Percentiles rank a stretch among this genome's conserved stretches.
Conservation (phyloP, 2,113 vertebrate genomes). For the Antennarius striatus region DNA sequence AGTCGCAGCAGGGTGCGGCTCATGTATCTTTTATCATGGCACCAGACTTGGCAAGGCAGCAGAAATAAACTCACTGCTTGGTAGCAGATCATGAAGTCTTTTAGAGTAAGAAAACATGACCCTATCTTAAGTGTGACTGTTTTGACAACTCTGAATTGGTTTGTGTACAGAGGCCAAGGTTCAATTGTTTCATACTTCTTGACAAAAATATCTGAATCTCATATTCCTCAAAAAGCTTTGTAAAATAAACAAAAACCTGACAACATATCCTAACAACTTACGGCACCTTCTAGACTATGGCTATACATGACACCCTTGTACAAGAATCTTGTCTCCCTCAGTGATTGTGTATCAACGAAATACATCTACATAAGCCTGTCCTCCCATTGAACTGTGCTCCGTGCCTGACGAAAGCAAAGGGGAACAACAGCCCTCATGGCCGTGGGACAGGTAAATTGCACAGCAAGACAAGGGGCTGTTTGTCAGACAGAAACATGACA, state of each 20-base stretch:
- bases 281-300: not conserved
- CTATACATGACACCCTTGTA: constrained; percentile 51
- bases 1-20: constrained; percentile 68
- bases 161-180: not conserved
- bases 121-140: not conserved
- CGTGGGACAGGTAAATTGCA: constrained; percentile 71
- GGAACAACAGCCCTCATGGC: constrained; percentile 73
- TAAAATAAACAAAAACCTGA: constrained; percentile 46
- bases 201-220: constrained; percentile 17
- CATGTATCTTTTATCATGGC: constrained; percentile 47
- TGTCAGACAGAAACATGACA: constrained; percentile 73
- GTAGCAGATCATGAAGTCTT: not conserved
- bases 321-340: constrained; percentile 26
- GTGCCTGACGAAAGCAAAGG: constrained; percentile 61
- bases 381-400: constrained; percentile 76
- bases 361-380: constrained; percentile 78
- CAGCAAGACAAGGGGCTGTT: constrained; percentile 54
- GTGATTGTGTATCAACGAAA: constrained; percentile 68
- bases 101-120: constrained; percentile 3
- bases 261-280: not conserved
- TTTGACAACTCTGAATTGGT: constrained; percentile 12
- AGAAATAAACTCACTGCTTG: constrained; percentile 5
- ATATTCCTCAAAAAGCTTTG: constrained; percentile 37
- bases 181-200: constrained; percentile 17
- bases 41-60: constrained; percentile 37